Evolutionary conservation across 2,888 invertebrate species (phyloP), one percentile per base, ranked within the genome.

Genomic region (Ochlodes sylvanus): DNA sequence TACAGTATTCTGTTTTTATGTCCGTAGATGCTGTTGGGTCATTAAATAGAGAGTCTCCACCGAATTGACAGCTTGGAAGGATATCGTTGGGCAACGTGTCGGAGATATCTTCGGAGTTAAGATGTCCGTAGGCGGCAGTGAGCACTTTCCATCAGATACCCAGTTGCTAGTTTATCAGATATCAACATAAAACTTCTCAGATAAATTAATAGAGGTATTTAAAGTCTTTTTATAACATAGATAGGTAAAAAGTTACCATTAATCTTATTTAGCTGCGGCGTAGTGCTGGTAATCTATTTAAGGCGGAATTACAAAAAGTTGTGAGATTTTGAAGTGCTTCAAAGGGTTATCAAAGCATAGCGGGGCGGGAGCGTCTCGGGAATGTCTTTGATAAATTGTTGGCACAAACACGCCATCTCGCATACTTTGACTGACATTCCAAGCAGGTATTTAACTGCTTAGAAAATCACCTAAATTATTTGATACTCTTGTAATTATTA

Each of bases 361-460:
- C 83, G 76, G 73, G 77, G 74, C 70, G 63, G 71, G 73, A 73
- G 47, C 73, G 72, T 67, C 69, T 73, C 70, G 76, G 75, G 91
- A 90, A 93, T 92, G 82, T 87, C 87, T 92, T 92, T 91, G 89
- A 82, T 79, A 86, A 88, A 89, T 91, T 81, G 85, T 85, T 86
- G 73, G 80, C 84, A 86, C 87, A 76, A 80, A 74, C 78, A 75
- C 72, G 78, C 84, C 83, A 79, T 77, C 80, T 82, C 80, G 84
- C 81, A 86, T 88, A 82, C 79, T 82, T 80, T 68, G 73, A 78
- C 77, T 79, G 80, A 77, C 78, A 80, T 75, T 77, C 70, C 56
- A 67, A 66, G 69, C 71, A 68, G 79, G 81, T 84, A 85, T 76
- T 82, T 82, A 80, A 73, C 82, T 78, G 77, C 27, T 70, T 72